Evolutionary conservation across 1,140 invertebrate species (phyloP).

Genomic region (Orchestia grillus): DNA sequence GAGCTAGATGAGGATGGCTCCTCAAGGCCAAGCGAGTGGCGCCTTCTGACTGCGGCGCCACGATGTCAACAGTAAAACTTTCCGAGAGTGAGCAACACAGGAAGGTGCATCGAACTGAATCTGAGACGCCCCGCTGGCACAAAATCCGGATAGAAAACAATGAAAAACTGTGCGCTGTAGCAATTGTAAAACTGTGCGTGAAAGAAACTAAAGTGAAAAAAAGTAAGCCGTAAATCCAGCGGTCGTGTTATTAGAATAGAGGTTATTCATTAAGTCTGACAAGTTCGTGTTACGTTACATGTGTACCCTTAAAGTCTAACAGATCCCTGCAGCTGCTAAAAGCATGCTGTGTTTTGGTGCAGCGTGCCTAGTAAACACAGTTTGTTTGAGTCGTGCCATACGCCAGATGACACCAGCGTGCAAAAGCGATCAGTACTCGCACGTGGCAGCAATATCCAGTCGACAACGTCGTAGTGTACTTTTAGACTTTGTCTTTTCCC

Average conservation of each 20-base stretch:
- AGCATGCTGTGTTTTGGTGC: background rate
- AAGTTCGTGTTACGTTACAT: background rate
- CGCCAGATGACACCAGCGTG: background rate
- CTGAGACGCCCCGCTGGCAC: background rate
- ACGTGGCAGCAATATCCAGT: background rate
- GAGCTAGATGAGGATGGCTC: too few relatives aligned
- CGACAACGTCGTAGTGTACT: background rate
- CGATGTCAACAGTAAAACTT: background rate
- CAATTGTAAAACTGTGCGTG: background rate
- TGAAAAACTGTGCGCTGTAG: background rate
- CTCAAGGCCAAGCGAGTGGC: background rate
- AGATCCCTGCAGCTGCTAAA: background rate
- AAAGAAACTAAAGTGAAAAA: background rate
- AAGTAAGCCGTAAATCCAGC: background rate
- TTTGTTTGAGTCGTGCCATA: background rate
- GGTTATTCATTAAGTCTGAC: background rate
- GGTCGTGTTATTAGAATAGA: background rate
- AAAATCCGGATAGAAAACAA: background rate
- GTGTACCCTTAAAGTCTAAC: background rate
- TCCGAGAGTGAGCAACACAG: background rate
- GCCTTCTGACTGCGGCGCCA: background rate
- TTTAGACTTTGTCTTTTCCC: background rate
- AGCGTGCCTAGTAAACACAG: background rate
- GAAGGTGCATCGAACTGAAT: background rate
- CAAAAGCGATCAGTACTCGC: background rate